phyloP scores from a whole-genome alignment of 2,888 invertebrate genomes.

The Ochropleura leucogaster region DNA sequence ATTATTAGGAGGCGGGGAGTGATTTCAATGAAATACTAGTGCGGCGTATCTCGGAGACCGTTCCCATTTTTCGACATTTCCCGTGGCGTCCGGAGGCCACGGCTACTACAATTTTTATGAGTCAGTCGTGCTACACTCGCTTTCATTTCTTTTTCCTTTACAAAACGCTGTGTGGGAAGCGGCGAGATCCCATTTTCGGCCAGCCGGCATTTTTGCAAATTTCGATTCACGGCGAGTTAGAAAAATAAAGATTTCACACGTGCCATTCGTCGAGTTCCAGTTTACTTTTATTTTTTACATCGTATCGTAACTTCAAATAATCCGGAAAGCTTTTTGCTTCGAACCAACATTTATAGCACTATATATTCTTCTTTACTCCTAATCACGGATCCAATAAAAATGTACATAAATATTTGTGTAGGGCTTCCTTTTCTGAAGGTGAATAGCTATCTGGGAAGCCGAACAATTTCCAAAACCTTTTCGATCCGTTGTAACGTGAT shows the following conservation, averaged over 20 bases:
- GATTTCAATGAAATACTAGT: slow-evolving; percentile 59
- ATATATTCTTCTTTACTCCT: slow-evolving; percentile 56
- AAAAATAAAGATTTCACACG: slow-evolving; percentile 79
- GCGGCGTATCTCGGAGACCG: slow-evolving; percentile 58
- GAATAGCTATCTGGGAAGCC: slow-evolving; percentile 36
- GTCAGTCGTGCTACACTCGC: slow-evolving; percentile 71
- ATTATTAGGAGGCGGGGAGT: slow-evolving; percentile 45
- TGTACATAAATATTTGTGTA: slow-evolving; percentile 49
- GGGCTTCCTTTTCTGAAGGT: slow-evolving; percentile 46
- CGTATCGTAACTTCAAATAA: slow-evolving; percentile 61
- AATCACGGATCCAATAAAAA: slow-evolving; percentile 59
- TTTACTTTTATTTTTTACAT: slow-evolving; percentile 56
- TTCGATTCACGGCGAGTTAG: slow-evolving; percentile 75
- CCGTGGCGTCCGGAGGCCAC: slow-evolving; percentile 70
- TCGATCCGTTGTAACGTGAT: slow-evolving; percentile 38
- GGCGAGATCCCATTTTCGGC: slow-evolving; percentile 81
- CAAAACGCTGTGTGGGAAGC: slow-evolving; percentile 76
- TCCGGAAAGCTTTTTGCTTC: slow-evolving; percentile 58
- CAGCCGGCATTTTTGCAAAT: slow-evolving; percentile 81
- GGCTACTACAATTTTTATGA: slow-evolving; percentile 85
- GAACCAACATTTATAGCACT: slow-evolving; percentile 51
- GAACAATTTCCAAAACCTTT: slow-evolving; percentile 46
- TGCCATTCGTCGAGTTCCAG: slow-evolving; percentile 60
- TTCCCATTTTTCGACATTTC: slow-evolving; percentile 76
- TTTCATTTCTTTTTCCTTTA: slow-evolving; percentile 75